These are phyloP conservation scores for Planococcus citri DNA, from an alignment of 1,140 invertebrate species.

Conservation along the genomic window DNA sequence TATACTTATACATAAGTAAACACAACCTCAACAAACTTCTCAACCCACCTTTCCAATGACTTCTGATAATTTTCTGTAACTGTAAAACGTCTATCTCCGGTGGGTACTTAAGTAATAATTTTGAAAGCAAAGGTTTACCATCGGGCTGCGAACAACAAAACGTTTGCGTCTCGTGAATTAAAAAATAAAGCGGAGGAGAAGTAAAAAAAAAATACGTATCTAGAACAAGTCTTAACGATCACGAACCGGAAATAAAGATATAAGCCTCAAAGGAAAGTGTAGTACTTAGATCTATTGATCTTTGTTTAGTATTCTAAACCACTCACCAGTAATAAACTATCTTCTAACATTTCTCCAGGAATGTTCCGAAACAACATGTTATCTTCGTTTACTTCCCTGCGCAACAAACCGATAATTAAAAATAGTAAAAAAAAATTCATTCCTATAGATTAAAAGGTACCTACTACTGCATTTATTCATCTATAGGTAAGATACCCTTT, in stretches of 20 bases:
- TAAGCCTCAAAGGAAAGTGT: background rate
- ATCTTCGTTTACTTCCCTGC: conserved; percentile 63
- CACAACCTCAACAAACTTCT: background rate
- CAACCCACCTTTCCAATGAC: conserved; percentile 43
- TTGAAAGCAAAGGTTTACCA: conserved; percentile 38
- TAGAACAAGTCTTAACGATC: background rate
- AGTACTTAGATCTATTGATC: conserved; percentile 3
- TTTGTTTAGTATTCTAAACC: background rate
- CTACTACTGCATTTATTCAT: no score
- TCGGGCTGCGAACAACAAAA: conserved; percentile 33
- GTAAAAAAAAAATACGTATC: background rate
- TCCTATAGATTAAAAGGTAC: no score
- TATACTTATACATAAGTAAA: no score
- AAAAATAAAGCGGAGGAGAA: background rate
- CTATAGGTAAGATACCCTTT: no score
- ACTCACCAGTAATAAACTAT: conserved; percentile 37
- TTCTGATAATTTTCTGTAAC: conserved; percentile 46
- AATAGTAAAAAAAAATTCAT: conserved; percentile 21
- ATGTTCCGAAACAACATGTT: conserved; percentile 55
- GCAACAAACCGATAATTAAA: conserved; percentile 28
- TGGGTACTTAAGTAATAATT: conserved; percentile 44
- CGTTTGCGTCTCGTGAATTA: background rate
- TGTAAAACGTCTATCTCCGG: conserved; percentile 47
- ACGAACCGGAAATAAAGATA: conserved; percentile 6
- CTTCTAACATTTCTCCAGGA: conserved; percentile 44